Evolutionary conservation across 2,888 invertebrate genomes (phyloP), one percentile per base, ranked within the genome.

Genomic region (Agrochola circellaris): DNA sequence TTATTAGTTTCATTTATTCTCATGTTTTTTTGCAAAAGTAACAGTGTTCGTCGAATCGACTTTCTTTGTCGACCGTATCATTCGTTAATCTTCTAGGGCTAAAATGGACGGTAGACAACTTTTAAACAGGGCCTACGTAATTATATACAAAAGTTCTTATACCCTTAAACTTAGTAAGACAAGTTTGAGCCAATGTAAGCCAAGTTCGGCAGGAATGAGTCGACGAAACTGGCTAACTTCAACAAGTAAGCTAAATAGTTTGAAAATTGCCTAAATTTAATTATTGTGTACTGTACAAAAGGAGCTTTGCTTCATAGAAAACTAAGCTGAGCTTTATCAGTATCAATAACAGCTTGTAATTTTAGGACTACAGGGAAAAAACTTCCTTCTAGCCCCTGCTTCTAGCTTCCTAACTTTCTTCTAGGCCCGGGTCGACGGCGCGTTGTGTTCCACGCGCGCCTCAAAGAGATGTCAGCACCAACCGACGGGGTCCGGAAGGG

Each of bases 91-190:
- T 86, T 82, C 80, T 64, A 2, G 9, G 65, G 74, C 74, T 81
- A 81, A 87, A 82, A 78, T 65, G 77, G 81, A 79, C 68, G 64
- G 60, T 30, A 54, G 42, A 58, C 74, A 84, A 87, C 83, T 87
- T 88, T 86, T 82, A 82, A 82, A 84, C 85, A 84, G 79, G 77
- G 61, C 78, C 65, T 48, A 23, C 48, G 79, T 89, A 88, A 88
- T 88, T 86, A 86, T 81, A 82, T 84, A 82, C 82, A 82, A 67
- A 87, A 88, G 82, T 87, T 86, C 66, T 77, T 82, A 82, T 83
- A 77, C 77, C 80, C 78, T 20, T 71, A 86, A 83, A 78, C 84
- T 89, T 73, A 66, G 78, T 74, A 69, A 58, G 83, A 82, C 76
- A 83, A 87, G 81, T 82, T 86, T 67, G 51, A 76, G 64, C 73